phyloP scores from a whole-genome alignment of 2,888 invertebrate genomes.

The Harpalus rufipes region DNA sequence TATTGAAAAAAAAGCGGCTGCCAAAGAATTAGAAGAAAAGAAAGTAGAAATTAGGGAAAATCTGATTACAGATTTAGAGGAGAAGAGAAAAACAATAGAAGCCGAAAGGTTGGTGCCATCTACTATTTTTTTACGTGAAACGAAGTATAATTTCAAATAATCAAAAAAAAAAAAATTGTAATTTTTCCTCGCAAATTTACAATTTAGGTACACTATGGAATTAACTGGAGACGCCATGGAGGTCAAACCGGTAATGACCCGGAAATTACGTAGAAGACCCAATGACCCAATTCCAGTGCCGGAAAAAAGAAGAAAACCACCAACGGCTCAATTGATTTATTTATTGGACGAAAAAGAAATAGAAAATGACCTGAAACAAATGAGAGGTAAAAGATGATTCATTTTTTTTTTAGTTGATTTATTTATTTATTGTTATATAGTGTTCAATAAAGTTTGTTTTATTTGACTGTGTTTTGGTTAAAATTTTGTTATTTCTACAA shows the following conservation, averaged over 20 bases:
- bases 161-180: no score
- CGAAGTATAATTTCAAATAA: no score
- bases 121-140: neutral
- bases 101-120: slow-evolving; percentile 81
- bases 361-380: slow-evolving; percentile 90
- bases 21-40: slow-evolving; percentile 96
- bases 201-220: slow-evolving; percentile 85
- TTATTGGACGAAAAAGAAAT: slow-evolving; percentile 93
- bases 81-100: slow-evolving; percentile 93
- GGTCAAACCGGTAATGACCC: slow-evolving; percentile 97
- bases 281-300: slow-evolving; percentile 96
- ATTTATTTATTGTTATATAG: slow-evolving; percentile 77
- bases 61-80: slow-evolving; percentile 93
- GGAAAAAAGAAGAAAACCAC: slow-evolving; percentile 91
- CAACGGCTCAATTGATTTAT: slow-evolving; percentile 91
- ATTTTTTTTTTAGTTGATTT: neutral
- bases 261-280: slow-evolving; percentile 93
- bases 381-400: slow-evolving; percentile 80
- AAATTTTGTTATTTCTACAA: neutral
- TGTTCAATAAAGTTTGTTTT: slow-evolving; percentile 80
- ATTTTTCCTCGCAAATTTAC: no score
- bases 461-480: slow-evolving; percentile 5
- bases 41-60: slow-evolving; percentile 94
- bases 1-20: slow-evolving; percentile 92
- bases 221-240: slow-evolving; percentile 93